Evolutionary conservation across 2,797 vertebrate genomes (phyloP), one percentile per base, ranked within the genome.

Genomic region (Acanthurus leucopareius): DNA sequence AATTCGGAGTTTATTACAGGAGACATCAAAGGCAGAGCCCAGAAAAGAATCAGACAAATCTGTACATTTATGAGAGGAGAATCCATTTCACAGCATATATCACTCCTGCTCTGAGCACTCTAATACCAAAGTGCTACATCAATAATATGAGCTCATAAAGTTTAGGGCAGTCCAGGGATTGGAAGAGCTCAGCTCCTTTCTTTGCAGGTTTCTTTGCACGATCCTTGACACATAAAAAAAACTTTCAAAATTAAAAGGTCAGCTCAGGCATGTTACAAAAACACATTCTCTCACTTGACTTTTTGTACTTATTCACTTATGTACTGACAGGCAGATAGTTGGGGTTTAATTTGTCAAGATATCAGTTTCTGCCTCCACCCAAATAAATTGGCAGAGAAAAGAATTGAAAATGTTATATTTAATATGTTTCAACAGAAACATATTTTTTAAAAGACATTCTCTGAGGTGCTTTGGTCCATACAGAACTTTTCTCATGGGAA

Each of bases 1-100:
- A 91, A 89, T 91, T 86, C 70, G 20, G 72, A 85, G 82, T 92
- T 90, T 90, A 92, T 91, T 89, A 82, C 82, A 54, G 19, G 32
- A 80, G 75, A 71, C 10, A 28, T 94, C 85, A 94, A 94, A 94
- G 86, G 72, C 77, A 40, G 64, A 77, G 82, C 60, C 67, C 59
- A 81, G 79, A 84, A 86, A 87, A 74, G 74, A 80, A 78, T 92
- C 79, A 77, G 81, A 90, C 68, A 91, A 88, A 91, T 88, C 83
- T 87, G 74, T 82, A 82, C 84, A 73, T 90, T 85, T 92, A 90
- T 91, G 87, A 92, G 89, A 87, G 59, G 47, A 65, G 77, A 85
- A 88, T 92, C 89, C 78, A 57, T 81, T 79, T 82, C 68, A 61
- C 38, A 73, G 75, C 69, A 84, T 84, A 79, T 74, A 89, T 82